Base-by-base conservation (phyloP, 2,113 vertebrate genomes). In the Arvicanthis niloticus region DNA sequence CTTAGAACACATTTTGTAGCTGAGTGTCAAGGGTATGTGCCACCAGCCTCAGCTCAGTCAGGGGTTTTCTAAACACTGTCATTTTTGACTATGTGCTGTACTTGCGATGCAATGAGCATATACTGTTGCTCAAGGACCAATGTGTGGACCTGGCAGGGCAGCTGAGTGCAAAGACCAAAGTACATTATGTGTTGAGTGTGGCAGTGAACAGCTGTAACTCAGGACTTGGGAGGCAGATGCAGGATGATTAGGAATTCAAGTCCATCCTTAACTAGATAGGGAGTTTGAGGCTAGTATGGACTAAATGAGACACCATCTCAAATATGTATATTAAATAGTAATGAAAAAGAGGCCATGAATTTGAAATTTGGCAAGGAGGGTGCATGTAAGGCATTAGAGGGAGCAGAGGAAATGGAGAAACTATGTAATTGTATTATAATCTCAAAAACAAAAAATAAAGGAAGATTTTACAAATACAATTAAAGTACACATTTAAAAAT, bases 401-500 rank as follows among this genome's bases (percentile, higher is more conserved):
- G n/a, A 84, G n/a, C 10, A 84, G 29, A 29, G n/a, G 53, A 84
- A 84, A 62, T 26, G 56, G 13, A 42, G 17, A 84, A 42, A 62
- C 24, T 60, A 58, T 26, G 21, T 58, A 58, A 84, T 62, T 62
- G 15, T 40, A 73, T 73, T 42, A 56, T 58, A 58, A 40, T 62
- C 24, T 84, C 56, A 87, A 34, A 87, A 70, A 24, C 19, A 24
- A 67, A 86, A 87, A 56, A 62, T 60, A 53, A 88, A 53, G 48
- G 16, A 88, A 88, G 87, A 73, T 56, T 89, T 97, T 91, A 91
- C 67, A 88, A 65, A 51, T 87, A 96, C 48, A 92, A 88, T 77
- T 86, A 85, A 93, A 91, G 40, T 62, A 96, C 21, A 84, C 73
- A 93, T 16, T 96, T 88, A 86, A 88, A 86, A 95, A 96, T 87